Evolutionary conservation across 2,797 vertebrate species (phyloP).

Genomic region (Diplodus puntazzo): DNA sequence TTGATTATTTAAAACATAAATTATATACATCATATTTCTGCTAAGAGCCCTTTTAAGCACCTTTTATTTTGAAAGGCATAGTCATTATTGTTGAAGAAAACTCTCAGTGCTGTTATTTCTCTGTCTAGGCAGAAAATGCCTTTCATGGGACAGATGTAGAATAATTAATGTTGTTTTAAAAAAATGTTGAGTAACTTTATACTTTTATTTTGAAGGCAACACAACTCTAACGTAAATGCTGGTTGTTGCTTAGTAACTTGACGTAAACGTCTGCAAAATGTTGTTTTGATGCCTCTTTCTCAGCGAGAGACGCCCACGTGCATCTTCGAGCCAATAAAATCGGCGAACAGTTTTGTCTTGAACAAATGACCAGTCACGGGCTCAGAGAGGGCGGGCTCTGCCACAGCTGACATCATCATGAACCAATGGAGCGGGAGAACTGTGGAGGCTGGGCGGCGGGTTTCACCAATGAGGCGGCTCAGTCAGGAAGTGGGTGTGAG

Average conservation of each 20-base stretch:
- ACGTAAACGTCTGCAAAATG: background rate
- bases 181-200: too few species aligned
- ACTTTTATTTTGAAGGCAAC: slow-evolving; percentile 53
- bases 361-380: slow-evolving; percentile 52
- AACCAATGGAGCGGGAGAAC: slow-evolving; percentile 41
- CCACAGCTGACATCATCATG: slow-evolving; percentile 76
- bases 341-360: slow-evolving; percentile 13
- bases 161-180: too few species aligned
- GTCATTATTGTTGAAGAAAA: too few species aligned
- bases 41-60: too few species aligned
- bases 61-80: too few species aligned
- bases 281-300: slow-evolving; percentile 47
- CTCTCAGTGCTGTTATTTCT: too few species aligned
- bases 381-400: background rate
- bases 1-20: too few species aligned
- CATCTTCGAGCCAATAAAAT: slow-evolving; percentile 65
- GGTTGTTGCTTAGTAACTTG: slow-evolving; percentile 5
- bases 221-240: fast-evolving
- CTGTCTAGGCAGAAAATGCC: too few species aligned
- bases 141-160: too few species aligned
- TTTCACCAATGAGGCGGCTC: slow-evolving; percentile 55
- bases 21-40: too few species aligned
- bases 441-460: slow-evolving; percentile 66
- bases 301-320: slow-evolving; percentile 39
- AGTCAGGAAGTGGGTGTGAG: slow-evolving; percentile 43